A percentile compares a stretch with the other conserved stretches of the same genome.
These are phyloP conservation scores for Clepsis dumicolana DNA, from an alignment of 2,888 invertebrate species.

Conservation along the genomic window DNA sequence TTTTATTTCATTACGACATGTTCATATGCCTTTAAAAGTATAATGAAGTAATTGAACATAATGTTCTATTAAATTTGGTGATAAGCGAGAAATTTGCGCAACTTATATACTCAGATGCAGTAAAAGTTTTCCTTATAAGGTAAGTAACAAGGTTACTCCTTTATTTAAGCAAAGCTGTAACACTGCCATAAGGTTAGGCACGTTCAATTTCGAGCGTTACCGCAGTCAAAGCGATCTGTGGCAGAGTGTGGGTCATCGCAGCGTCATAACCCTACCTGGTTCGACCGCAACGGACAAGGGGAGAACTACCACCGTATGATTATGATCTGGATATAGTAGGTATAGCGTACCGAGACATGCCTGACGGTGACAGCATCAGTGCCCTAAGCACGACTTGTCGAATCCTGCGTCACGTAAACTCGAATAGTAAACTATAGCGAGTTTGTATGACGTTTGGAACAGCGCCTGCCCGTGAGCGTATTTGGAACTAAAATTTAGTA, in stretches of 20 bases:
- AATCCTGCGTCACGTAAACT: too few relatives aligned
- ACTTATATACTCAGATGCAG: neutral
- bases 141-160: constrained; percentile 7
- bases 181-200: constrained; percentile 1
- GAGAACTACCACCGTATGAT: neutral
- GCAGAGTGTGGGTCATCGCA: constrained; percentile 16
- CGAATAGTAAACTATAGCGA: too few relatives aligned
- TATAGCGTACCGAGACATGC: neutral
- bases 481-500: too few relatives aligned
- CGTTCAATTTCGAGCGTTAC: constrained; percentile 31
- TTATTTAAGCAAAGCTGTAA: neutral
- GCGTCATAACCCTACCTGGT: constrained; percentile 26
- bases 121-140: neutral
- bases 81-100: neutral
- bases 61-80: neutral
- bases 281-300: constrained; percentile 15
- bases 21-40: too few relatives aligned
- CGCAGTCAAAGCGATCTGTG: constrained; percentile 18
- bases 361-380: constrained; percentile 5
- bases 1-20: too few relatives aligned
- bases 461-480: too few relatives aligned
- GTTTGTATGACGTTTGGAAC: too few relatives aligned
- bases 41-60: too few relatives aligned
- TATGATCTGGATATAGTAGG: neutral
- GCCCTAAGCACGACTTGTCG: too few relatives aligned